These are phyloP conservation scores for Leiothrix lutea DNA, from an alignment of 2,113 vertebrate genomes.

Conservation along the genomic window DNA sequence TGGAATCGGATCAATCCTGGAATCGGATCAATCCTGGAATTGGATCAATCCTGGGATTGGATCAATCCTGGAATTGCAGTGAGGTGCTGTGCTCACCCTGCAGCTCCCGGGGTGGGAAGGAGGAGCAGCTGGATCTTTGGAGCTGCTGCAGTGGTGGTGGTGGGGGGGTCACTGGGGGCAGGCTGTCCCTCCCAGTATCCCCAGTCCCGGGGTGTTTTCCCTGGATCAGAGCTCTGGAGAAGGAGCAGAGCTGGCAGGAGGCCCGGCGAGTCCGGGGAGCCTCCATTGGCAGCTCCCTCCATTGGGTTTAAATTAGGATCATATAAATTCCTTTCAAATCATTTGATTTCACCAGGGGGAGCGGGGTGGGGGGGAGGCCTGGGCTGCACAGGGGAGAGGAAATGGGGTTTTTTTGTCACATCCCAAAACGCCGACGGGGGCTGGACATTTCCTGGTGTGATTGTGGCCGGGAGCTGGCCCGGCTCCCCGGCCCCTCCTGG, in stretches of 20 bases:
- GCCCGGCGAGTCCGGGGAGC: neutral
- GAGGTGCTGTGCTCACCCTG: neutral
- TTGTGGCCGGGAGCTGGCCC: neutral
- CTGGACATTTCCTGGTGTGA: conserved; percentile 13
- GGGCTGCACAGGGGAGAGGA: neutral
- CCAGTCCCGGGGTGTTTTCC: neutral
- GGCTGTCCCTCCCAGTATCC: neutral
- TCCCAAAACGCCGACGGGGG: conserved; percentile 12
- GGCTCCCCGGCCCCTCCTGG: neutral
- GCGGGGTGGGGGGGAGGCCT: neutral
- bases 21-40: accelerated
- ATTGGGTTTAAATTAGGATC: conserved; percentile 43
- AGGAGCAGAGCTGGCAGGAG: neutral
- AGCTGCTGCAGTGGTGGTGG: neutral
- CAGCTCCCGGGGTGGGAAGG: accelerated
- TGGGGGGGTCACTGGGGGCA: neutral
- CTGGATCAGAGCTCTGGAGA: neutral
- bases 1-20: neutral
- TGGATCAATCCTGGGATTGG: too few relatives aligned
- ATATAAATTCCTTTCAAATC: conserved; percentile 19
- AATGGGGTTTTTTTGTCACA: conserved; percentile 26
- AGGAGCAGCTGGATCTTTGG: neutral
- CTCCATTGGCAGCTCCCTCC: neutral
- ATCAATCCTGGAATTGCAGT: neutral
- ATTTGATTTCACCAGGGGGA: conserved; percentile 53